Base-by-base conservation (phyloP, 2,113 vertebrate species). In the Pelobates fuscus region DNA sequence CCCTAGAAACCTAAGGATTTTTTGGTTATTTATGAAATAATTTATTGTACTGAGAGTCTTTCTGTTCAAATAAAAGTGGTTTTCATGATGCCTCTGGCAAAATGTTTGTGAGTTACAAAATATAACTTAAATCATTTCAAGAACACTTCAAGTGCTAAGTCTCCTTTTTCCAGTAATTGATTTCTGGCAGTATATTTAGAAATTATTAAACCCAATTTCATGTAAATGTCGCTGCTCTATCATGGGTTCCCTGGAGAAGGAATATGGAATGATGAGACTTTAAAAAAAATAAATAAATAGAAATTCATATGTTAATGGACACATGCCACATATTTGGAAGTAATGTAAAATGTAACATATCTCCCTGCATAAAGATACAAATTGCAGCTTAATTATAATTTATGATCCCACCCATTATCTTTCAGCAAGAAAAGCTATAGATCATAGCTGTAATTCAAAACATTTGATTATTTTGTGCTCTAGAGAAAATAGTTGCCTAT, bases 331-430 rank as follows among this genome's bases (percentile, higher is more conserved):
- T 29, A 57, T 55, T 65, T 69, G 37, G 14, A 37, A 54, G 15
- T 20, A 68, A 68, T 24, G 23, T 37, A 5, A 37, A 6, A 37
- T 37, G 32, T 14, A 55, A 55, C 49, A 68, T 68, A 68, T 68
- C 44, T 20, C 32, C 23, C 23, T 15, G 29, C 30, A 30, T 68
- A 20, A 68, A 32, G n/a, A 32, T 20, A 23, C 54, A 55, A 67
- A 68, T 55, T 18, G 1, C 49, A 68, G 5, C 66, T 68, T 54
- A 55, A 68, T 68, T 68, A 49, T 55, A 15, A 15, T 55, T 55
- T 68, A 32, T 55, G 26, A 55, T 32, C 66, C 49, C 66, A 68
- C 66, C 49, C 27, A 55, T 27, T 18, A 68, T 68, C 66, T 55
- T 23, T n/a, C 30, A 14, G 8, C 21, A 46, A 68, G 49, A 68